These are phyloP conservation scores for Brachypodius melanocephalos DNA, from an alignment of 2,113 vertebrate genomes.

Conservation along the genomic window DNA sequence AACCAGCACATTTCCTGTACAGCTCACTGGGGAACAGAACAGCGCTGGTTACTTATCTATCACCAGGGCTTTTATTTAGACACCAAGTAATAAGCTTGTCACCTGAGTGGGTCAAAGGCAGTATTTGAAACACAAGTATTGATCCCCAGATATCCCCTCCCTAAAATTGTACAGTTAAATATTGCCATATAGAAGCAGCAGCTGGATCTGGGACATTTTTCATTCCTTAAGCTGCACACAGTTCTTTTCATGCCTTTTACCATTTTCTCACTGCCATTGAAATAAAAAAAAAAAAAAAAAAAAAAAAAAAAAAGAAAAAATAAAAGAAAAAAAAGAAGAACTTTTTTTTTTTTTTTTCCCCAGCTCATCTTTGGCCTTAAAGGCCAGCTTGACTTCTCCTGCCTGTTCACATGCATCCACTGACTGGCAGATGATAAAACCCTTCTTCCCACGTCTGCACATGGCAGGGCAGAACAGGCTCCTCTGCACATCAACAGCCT, in stretches of 20 bases:
- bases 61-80: background rate
- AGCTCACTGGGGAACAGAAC: background rate
- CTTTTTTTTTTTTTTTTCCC: background rate
- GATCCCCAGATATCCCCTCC: background rate
- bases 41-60: background rate
- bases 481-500: accelerated
- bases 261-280: background rate
- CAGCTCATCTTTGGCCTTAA: background rate
- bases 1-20: background rate
- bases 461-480: background rate
- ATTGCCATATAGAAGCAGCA: background rate
- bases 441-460: background rate
- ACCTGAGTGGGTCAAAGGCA: background rate
- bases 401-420: background rate
- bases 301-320: no score
- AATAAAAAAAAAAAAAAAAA: no score
- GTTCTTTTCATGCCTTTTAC: background rate
- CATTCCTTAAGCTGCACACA: background rate
- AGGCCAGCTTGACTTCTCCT: background rate
- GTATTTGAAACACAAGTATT: background rate
- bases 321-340: no score
- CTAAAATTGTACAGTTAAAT: background rate
- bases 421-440: background rate
- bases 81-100: background rate
- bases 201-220: background rate